These are phyloP conservation scores for Gymnocephalus cernua DNA, from an alignment of 2,113 vertebrate genomes.

Conservation along the genomic window DNA sequence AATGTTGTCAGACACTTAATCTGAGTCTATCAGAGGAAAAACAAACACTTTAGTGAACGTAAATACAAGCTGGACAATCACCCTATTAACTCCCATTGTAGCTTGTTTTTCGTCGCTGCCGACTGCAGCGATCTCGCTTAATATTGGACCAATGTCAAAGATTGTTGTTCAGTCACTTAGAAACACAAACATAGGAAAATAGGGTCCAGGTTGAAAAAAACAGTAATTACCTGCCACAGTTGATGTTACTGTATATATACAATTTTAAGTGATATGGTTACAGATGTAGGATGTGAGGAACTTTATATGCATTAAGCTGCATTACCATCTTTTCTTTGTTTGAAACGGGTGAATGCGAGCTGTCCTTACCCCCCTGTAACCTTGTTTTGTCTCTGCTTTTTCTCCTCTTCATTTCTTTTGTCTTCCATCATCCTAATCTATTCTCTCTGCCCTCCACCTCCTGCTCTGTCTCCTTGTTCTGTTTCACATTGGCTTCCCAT, in stretches of 20 bases:
- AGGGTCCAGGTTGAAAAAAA: too few relatives aligned
- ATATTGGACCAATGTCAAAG: too few relatives aligned
- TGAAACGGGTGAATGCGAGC: not conserved
- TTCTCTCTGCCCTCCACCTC: conserved; percentile 13
- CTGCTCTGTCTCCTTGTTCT: conserved; percentile 5
- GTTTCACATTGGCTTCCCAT: not conserved
- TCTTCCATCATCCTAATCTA: conserved; percentile 1
- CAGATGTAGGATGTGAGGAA: not conserved
- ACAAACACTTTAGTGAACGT: too few relatives aligned
- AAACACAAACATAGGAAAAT: too few relatives aligned
- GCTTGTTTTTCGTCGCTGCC: too few relatives aligned
- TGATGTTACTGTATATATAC: too few relatives aligned
- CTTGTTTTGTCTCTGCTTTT: conserved; percentile 5
- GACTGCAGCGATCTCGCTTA: too few relatives aligned
- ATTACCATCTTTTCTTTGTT: not conserved
- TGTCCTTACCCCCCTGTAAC: not conserved
- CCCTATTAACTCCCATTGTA: too few relatives aligned
- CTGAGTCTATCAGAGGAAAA: too few relatives aligned
- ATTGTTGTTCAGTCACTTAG: too few relatives aligned
- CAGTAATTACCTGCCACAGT: not conserved
- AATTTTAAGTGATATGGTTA: not conserved
- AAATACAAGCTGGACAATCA: too few relatives aligned
- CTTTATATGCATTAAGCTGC: not conserved
- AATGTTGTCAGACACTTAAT: too few relatives aligned
- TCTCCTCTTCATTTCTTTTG: not conserved